Conservation (phyloP, 2,797 vertebrate species). For the Cephalopachus bancanus region DNA sequence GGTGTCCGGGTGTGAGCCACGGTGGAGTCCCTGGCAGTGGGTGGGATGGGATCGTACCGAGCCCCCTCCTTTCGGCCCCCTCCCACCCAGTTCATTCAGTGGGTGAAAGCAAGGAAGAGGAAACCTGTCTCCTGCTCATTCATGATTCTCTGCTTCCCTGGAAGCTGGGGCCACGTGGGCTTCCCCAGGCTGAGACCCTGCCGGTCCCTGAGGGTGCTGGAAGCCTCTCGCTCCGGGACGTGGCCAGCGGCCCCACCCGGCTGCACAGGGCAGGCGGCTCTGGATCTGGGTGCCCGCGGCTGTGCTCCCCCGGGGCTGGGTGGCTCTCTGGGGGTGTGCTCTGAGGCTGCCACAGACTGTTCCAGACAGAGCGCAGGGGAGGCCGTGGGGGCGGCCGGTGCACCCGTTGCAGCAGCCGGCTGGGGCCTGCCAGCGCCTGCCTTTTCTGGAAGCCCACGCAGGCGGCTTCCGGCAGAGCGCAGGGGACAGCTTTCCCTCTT, state of each 20-base stretch:
- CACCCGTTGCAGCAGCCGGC: conserved; percentile 53
- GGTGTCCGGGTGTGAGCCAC: conserved; percentile 56
- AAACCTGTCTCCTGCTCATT: conserved; percentile 37
- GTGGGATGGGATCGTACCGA: background rate
- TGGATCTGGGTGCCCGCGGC: background rate
- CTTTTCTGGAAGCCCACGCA: conserved; percentile 78
- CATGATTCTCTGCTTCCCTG: conserved; percentile 66
- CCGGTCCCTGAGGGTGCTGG: background rate
- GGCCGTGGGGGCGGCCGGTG: conserved; percentile 71
- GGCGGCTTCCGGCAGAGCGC: conserved; percentile 63
- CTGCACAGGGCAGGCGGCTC: background rate
- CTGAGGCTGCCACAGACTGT: conserved; percentile 63
- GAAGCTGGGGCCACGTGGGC: background rate
- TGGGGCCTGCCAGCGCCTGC: conserved; percentile 67
- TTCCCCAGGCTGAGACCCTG: background rate
- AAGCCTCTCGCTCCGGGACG: background rate
- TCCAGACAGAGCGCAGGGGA: conserved; percentile 72
- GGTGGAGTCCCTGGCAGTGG: background rate
- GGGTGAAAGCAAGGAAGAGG: conserved; percentile 21
- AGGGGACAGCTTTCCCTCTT: conserved; percentile 63
- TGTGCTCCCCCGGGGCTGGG: background rate
- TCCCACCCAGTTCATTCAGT: background rate
- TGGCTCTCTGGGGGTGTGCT: conserved; percentile 37
- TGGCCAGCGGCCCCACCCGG: background rate
- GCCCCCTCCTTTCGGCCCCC: background rate